Conservation (phyloP, 1,140 invertebrate species). For the Cyrtorhinus lividipennis region DNA sequence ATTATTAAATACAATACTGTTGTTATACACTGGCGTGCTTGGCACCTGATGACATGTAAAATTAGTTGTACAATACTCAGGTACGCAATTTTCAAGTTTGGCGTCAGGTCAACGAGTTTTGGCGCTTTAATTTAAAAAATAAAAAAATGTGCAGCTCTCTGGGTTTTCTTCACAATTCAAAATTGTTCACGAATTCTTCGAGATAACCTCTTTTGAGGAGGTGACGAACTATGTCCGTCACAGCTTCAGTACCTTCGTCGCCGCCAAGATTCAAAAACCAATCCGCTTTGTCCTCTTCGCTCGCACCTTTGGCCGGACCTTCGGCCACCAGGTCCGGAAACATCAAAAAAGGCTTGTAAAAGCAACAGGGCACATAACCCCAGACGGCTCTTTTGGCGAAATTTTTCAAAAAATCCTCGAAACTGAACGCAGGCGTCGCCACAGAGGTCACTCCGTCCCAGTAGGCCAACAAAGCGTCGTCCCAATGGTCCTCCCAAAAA, state of each 20-base stretch:
- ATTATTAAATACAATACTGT: too few relatives aligned
- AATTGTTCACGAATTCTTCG: not conserved
- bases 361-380: not conserved
- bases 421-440: not conserved
- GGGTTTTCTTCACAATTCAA: not conserved
- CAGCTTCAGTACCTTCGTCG: not conserved
- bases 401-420: not conserved
- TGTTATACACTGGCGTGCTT: too few relatives aligned
- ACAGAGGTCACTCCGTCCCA: constrained; percentile 5
- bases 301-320: not conserved
- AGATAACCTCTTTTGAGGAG: not conserved
- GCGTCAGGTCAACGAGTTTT: too few relatives aligned
- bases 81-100: too few relatives aligned
- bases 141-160: too few relatives aligned
- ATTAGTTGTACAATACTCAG: too few relatives aligned
- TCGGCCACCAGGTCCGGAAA: not conserved
- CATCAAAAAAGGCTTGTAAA: constrained; percentile 4
- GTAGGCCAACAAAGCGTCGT: not conserved
- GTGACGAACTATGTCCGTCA: not conserved
- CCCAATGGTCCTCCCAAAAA: constrained; percentile 22
- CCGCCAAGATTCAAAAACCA: not conserved
- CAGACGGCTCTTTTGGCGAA: not conserved
- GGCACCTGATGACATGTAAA: too few relatives aligned
- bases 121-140: too few relatives aligned
- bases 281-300: not conserved